Percentiles rank a stretch among this genome's conserved stretches.
Conservation (phyloP, 2,797 vertebrate species). For the Okamejei kenojei region DNA sequence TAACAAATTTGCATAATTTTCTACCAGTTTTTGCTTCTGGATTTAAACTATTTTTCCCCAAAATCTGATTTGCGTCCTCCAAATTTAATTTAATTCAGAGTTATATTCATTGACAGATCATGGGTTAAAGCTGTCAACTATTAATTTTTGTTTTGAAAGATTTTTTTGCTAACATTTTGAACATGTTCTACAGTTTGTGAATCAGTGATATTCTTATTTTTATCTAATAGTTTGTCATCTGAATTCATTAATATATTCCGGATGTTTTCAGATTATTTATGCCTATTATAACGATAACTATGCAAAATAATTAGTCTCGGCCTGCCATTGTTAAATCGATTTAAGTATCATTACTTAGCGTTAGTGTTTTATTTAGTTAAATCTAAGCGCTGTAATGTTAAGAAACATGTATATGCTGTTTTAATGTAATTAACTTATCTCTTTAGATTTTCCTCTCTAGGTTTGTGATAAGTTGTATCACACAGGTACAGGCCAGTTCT, state of each 20-base stretch:
- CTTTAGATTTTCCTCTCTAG: conserved; percentile 98
- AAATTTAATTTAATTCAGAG: background rate
- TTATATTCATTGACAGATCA: background rate
- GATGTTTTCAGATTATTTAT: conserved; percentile 54
- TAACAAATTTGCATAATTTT: background rate
- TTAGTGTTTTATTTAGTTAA: conserved; percentile 70
- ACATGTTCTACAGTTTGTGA: background rate
- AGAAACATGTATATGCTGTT: conserved; percentile 94
- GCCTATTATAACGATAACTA: conserved; percentile 39
- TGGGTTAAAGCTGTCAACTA: background rate
- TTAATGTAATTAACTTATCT: conserved; percentile 97
- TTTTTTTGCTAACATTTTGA: background rate
- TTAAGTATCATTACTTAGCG: conserved; percentile 67
- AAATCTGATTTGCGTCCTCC: background rate
- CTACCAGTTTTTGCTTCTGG: background rate
- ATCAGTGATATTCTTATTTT: conserved; percentile 43
- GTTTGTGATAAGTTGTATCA: conserved; percentile 85
- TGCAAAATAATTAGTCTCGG: conserved; percentile 68
- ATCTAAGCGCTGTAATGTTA: conserved; percentile 87
- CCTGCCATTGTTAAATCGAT: conserved; percentile 72
- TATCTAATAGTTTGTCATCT: conserved; percentile 96
- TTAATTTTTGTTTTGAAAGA: background rate
- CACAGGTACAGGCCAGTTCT: conserved; percentile 97
- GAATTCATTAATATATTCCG: conserved; percentile 65
- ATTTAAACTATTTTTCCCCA: background rate